Percentiles rank a stretch among this genome's conserved stretches.
Conservation (phyloP, 2,113 vertebrate species). For the Natator depressus region DNA sequence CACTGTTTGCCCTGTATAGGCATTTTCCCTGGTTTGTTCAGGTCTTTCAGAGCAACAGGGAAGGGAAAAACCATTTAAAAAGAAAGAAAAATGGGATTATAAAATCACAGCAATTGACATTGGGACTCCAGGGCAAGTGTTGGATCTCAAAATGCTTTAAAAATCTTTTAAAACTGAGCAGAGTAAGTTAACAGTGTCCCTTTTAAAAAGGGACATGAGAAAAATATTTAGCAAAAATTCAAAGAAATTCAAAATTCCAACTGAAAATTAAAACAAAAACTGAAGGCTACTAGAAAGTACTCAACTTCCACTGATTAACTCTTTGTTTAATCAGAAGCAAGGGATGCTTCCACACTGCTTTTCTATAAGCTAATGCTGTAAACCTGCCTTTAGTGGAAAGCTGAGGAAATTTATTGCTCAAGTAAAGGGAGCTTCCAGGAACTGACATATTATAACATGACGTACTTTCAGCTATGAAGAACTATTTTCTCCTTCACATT, state of each 20-base stretch:
- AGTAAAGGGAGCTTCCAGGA: neutral
- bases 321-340: neutral
- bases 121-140: neutral
- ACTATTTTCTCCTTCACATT: neutral
- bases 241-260: neutral
- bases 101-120: neutral
- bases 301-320: neutral
- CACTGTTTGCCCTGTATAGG: neutral
- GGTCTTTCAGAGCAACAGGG: neutral
- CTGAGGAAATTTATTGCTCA: constrained; percentile 15
- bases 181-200: neutral
- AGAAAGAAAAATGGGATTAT: neutral
- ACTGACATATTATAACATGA: neutral
- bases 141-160: neutral
- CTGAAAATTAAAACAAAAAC: neutral
- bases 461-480: neutral
- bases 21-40: neutral
- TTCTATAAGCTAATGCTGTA: neutral
- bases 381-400: neutral
- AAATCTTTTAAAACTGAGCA: neutral
- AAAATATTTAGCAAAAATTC: neutral
- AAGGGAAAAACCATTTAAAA: neutral
- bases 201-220: neutral
- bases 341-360: neutral
- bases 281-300: constrained; percentile 1